phyloP scores from a whole-genome alignment of 2,113 vertebrate species.

The Ceyx cyanopectus region DNA sequence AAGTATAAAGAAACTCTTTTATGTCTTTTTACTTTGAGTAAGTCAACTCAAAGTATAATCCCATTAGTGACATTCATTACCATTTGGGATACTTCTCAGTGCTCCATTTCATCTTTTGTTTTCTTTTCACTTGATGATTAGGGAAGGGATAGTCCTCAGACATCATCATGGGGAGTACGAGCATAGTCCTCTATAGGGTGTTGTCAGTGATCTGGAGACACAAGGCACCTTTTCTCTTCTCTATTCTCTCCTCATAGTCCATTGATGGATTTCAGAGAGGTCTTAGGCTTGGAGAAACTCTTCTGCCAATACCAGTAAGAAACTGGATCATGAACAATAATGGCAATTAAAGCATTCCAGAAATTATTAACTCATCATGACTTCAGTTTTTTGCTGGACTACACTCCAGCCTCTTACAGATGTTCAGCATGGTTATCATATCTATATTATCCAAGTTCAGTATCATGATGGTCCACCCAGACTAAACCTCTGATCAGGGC shows the following conservation, averaged over 20 bases:
- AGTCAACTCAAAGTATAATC: neutral
- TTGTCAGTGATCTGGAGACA: neutral
- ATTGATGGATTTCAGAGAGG: neutral
- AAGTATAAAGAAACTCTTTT: neutral
- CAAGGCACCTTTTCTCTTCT: neutral
- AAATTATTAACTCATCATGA: neutral
- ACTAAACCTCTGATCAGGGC: neutral
- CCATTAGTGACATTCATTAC: neutral
- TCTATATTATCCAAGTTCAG: neutral
- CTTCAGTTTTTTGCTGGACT: neutral
- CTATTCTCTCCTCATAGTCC: neutral
- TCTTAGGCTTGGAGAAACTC: neutral
- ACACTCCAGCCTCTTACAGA: neutral
- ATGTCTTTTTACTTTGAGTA: neutral
- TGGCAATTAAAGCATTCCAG: neutral
- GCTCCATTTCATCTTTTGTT: neutral
- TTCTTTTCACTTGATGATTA: neutral
- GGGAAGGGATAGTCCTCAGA: neutral
- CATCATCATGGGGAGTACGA: neutral
- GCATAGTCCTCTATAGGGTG: neutral
- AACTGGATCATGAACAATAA: neutral
- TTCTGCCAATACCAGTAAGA: neutral
- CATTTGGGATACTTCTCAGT: neutral
- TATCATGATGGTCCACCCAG: fast-evolving
- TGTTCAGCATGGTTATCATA: neutral